Evolutionary conservation across 2,797 vertebrate species (phyloP).

Genomic region (Chrysocyon brachyurus): DNA sequence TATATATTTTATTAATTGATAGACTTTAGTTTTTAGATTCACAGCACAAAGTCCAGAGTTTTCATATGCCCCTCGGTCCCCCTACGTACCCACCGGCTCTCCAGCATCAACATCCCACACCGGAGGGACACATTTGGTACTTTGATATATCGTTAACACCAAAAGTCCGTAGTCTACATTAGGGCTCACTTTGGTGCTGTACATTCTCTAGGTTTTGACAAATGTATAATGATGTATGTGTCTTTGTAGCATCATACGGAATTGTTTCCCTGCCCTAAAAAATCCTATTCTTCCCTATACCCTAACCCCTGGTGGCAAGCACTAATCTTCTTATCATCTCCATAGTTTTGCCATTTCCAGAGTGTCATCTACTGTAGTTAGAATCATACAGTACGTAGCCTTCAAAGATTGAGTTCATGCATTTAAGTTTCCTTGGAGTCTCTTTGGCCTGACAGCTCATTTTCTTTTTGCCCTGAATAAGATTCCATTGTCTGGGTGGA

Average conservation of each 20-base stretch:
- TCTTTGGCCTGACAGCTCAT: not conserved
- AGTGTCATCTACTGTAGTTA: not conserved
- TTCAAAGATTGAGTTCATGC: not conserved
- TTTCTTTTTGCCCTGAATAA: not conserved
- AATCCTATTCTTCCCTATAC: not conserved
- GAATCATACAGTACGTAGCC: not conserved
- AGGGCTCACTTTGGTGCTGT: not conserved
- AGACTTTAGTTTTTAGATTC: not conserved
- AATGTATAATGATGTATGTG: rapidly evolving
- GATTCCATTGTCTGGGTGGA: not conserved
- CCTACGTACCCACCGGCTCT: rapidly evolving
- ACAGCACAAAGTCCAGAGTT: not conserved
- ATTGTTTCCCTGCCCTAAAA: not conserved
- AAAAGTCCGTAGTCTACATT: not conserved
- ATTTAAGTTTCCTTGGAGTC: not conserved
- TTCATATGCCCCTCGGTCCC: rapidly evolving
- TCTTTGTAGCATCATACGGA: rapidly evolving
- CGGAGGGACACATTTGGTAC: rapidly evolving
- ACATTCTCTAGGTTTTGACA: not conserved
- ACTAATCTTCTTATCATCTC: not conserved
- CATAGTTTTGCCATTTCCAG: not conserved
- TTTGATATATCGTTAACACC: rapidly evolving
- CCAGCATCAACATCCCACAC: rapidly evolving
- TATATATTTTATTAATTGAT: not conserved
- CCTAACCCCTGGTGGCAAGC: not conserved